Evolutionary conservation across 2,113 vertebrate genomes (phyloP).

Genomic region (Protomyctophum bolini): DNA sequence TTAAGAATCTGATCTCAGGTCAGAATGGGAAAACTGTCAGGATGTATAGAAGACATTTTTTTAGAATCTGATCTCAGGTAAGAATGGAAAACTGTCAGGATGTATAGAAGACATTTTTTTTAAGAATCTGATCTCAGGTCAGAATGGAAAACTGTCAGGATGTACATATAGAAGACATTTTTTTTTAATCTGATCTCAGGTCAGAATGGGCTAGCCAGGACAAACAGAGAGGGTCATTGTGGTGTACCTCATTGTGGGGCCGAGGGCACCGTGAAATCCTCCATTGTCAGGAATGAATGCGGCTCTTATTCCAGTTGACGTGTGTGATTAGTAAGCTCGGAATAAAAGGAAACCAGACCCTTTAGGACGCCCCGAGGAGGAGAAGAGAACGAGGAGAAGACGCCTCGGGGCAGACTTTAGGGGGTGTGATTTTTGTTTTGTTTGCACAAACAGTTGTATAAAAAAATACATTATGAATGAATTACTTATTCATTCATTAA

Average conservation of each 20-base stretch:
- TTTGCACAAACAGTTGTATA: background rate
- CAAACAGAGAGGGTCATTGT: conserved; percentile 36
- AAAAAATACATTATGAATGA: background rate
- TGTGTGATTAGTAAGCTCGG: conserved; percentile 60
- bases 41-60: no score
- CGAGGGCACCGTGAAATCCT: conserved; percentile 62
- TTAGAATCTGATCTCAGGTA: no score
- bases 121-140: no score
- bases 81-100: no score
- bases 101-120: no score
- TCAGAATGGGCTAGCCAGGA: no score
- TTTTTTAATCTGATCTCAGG: no score
- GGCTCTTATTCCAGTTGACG: conserved; percentile 63
- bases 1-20: no score
- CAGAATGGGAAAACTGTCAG: no score
- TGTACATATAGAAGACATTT: no score
- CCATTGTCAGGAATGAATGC: conserved; percentile 62
- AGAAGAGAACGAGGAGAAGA: conserved; percentile 45
- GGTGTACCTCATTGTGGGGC: conserved; percentile 41
- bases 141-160: no score
- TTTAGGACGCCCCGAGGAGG: conserved; percentile 15
- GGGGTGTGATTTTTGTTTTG: background rate
- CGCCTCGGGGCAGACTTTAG: conserved; percentile 2
- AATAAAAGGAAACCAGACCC: conserved; percentile 18
- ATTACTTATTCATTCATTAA: no score